These are phyloP conservation scores for Buphagus erythrorhynchus DNA, from an alignment of 2,797 vertebrate species.

Conservation along the genomic window DNA sequence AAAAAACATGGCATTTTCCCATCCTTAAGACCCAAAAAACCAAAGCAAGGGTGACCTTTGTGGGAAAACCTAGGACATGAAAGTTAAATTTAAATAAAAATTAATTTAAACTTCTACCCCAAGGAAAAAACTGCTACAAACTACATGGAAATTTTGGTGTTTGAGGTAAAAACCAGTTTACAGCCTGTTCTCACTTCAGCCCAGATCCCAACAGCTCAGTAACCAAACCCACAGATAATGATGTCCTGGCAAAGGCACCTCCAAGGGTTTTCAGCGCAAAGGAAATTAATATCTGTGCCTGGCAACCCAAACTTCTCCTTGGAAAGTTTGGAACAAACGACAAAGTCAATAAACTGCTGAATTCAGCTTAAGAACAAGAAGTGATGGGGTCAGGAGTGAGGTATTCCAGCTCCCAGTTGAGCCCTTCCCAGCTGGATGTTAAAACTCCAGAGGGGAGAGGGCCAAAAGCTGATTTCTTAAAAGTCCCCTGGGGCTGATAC, in stretches of 20 bases:
- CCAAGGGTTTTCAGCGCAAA: background rate
- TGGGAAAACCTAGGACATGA: background rate
- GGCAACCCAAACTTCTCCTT: background rate
- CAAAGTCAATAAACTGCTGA: constrained; percentile 28
- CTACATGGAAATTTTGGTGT: background rate
- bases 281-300: constrained; percentile 39
- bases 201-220: background rate
- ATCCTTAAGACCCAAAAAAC: background rate
- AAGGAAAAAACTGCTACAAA: background rate
- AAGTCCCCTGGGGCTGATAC: constrained; percentile 6
- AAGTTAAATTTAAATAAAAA: background rate
- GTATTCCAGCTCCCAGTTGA: background rate
- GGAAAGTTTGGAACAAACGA: constrained; percentile 22
- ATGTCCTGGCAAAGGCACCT: background rate
- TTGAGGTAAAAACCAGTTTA: background rate
- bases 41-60: background rate
- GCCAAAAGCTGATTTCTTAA: background rate
- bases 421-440: background rate
- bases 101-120: background rate
- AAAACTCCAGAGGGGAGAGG: background rate
- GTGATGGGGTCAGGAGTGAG: background rate
- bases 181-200: constrained; percentile 15
- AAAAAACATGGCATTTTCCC: background rate
- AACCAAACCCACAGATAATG: background rate
- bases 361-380: background rate